Evolutionary conservation across 2,797 vertebrate genomes (phyloP).

Genomic region (Paguma larvata): DNA sequence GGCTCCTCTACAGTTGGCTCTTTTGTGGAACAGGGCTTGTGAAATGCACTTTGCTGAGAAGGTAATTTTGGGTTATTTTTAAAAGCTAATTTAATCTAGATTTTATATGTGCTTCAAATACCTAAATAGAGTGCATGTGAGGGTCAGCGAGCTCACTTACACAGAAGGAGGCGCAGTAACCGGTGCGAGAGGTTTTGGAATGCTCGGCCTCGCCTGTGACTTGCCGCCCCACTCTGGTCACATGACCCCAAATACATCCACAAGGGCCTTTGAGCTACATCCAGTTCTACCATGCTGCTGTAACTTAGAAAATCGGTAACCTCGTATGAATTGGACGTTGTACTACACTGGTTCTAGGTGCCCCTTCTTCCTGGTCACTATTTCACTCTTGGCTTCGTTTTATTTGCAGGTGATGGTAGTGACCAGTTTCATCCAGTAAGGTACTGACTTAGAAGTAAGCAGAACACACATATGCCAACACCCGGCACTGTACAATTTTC

Average conservation of each 20-base stretch:
- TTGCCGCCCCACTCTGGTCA: conserved; percentile 91
- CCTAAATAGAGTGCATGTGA: neutral
- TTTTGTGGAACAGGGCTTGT: conserved; percentile 93
- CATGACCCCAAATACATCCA: conserved; percentile 92
- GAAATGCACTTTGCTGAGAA: conserved; percentile 60
- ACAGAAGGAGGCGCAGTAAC: conserved; percentile 92
- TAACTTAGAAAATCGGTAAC: neutral
- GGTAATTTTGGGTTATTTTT: conserved; percentile 40
- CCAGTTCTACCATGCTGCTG: neutral
- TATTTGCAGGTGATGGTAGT: neutral
- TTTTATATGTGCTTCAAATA: neutral
- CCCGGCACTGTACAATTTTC: neutral
- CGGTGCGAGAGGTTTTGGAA: conserved; percentile 95
- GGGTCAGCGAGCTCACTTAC: conserved; percentile 84
- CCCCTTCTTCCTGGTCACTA: neutral
- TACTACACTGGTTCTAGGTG: neutral
- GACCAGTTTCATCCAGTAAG: neutral
- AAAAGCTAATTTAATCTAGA: neutral
- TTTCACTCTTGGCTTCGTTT: neutral
- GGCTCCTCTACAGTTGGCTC: conserved; percentile 89
- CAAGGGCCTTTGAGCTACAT: conserved; percentile 89
- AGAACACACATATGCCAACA: neutral
- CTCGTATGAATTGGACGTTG: neutral
- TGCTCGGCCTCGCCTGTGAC: conserved; percentile 91
- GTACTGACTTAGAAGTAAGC: neutral